Base-by-base conservation (phyloP, 2,888 invertebrate genomes). In the Meiosimyza platycephala region DNA sequence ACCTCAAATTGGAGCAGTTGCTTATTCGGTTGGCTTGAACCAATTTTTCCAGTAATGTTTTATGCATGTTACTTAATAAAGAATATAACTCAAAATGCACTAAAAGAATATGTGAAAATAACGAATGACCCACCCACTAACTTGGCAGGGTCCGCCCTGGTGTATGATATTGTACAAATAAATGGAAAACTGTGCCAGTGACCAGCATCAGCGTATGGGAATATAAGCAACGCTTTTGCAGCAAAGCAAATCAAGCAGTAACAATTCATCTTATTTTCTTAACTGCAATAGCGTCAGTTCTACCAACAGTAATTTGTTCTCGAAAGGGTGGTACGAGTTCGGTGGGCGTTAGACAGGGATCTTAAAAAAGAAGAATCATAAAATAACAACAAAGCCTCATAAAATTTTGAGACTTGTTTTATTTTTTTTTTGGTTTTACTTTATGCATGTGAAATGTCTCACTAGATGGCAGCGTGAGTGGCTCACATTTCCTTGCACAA, bases 311-410 rank as follows among this genome's bases (percentile, higher is more conserved):
- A 40, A 9, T 40, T 40, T 40, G 40, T 40, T 40, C 40, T 40
- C 9, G 40, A 9, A 22, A n/a, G 16, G 55, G 12, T 16, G 18
- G 55, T 22, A 15, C 48, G 15, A n/a, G 55, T 22, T 6, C 62
- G 15, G 13, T 33, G 40, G 9, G 47, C 16, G 62, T 47, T n/a
- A 47, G 47, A 62, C 13, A 9, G 16, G 62, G 13, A 40, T 62
- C 62, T 40, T 16, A 18, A 57, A 57, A 57, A n/a, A 57, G 47
- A 57, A 47, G 52, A 57, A 57, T 67, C 67, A 67, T 67, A 67
- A 67, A 67, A 57, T 13, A 55, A 15, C 57, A 57, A 47, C 57
- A 15, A 55, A 67, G 55, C 47, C 55, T 13, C 54, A 54, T 1
- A 54, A 54, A 55, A 6, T 18, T 16, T 55, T 55, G 18, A 16